Evolutionary conservation across 2,797 vertebrate species (phyloP), one percentile per base, ranked within the genome.

Genomic region (Fistularia tabacaria): DNA sequence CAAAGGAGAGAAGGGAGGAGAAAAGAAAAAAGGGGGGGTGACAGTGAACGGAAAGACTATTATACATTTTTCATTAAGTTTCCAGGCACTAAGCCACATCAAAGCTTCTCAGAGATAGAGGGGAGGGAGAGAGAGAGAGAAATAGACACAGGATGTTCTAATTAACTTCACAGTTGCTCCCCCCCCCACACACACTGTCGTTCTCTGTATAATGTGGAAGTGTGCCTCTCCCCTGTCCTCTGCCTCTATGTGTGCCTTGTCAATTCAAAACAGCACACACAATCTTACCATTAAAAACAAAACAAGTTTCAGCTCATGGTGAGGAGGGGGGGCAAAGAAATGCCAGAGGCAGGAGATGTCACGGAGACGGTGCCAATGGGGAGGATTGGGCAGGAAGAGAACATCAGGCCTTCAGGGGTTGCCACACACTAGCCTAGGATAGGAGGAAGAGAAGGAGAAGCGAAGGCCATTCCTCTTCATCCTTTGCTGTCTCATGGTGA

Each of bases 31-130:
- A 14, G 9, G 67, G 75, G 67, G 46, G 57, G 77, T 66, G 76
- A 80, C 67, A 77, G 64, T 66, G 65, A 83, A 83, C 65, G 85
- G 75, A 83, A 84, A 80, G 82, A 80, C 85, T 90, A 89, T 89
- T 91, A 90, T 91, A 90, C 85, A 92, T 92, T 90, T 92, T 92
- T 92, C 87, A 91, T 91, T 91, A 90, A 86, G 82, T 87, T 89
- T 90, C 87, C 85, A 88, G 88, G 88, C 90, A 86, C 84, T 85
- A 87, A 88, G 87, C 86, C 88, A 90, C 90, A 89, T 91, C 91
- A 92, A 91, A 92, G 90, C 72, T 66, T 86, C 74, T 74, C 81
- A 72, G 73, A 87, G 85, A 86, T 84, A 83, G 63, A 58, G 69
- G 64, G 45, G 71, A 66, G 65, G 62, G 73, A 64, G 59, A 15